phyloP scores from a whole-genome alignment of 2,888 invertebrate species.

The Muschampia plurimacula region DNA sequence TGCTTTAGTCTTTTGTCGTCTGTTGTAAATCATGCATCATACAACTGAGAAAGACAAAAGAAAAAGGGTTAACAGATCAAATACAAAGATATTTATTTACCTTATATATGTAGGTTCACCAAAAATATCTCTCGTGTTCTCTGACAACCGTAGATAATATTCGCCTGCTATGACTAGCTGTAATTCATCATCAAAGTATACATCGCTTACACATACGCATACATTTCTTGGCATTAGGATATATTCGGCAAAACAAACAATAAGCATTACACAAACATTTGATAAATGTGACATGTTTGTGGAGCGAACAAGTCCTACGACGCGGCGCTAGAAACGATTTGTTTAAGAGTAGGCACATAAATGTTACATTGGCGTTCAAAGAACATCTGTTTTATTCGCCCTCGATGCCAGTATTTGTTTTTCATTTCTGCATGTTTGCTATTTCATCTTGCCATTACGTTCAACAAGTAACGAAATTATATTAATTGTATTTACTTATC shows the following conservation, averaged over 20 bases:
- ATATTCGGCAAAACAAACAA: conserved; percentile 32
- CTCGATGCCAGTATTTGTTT: conserved; percentile 27
- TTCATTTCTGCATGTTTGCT: conserved; percentile 14
- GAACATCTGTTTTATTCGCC: conserved; percentile 16
- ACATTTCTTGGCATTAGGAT: conserved; percentile 1
- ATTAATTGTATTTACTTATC: background rate
- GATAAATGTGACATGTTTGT: conserved; percentile 33
- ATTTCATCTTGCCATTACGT: background rate
- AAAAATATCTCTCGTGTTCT: background rate
- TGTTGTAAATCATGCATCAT: no score
- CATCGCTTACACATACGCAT: background rate
- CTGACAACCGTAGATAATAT: background rate
- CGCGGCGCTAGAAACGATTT: background rate
- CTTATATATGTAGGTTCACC: background rate
- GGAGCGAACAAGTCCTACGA: conserved; percentile 6
- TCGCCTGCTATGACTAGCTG: background rate
- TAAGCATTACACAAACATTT: conserved; percentile 10
- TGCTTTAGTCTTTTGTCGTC: no score
- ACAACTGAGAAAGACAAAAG: no score
- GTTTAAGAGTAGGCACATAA: background rate
- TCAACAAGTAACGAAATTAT: background rate
- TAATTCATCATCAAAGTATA: conserved; percentile 10
- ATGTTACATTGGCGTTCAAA: conserved; percentile 6
- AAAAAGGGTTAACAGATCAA: no score
- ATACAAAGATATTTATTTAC: no score